Evolutionary conservation across 2,113 vertebrate species (phyloP).

Genomic region (Malaclemys terrapin): DNA sequence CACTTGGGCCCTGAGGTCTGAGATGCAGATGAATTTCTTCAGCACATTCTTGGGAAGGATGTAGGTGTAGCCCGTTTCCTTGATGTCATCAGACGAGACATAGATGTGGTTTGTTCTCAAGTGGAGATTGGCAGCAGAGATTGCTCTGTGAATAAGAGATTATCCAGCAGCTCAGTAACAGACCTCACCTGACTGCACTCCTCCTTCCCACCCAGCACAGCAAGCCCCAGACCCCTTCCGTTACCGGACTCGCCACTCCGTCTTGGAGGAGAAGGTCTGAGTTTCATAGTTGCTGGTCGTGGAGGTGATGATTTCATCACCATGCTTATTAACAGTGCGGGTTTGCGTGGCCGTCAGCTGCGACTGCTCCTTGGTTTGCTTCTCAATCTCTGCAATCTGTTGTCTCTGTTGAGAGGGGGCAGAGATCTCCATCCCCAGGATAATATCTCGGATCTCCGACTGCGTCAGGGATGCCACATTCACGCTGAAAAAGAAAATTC

Average conservation of each 20-base stretch:
- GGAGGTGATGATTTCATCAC: constrained; percentile 99
- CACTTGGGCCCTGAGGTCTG: constrained; percentile 96
- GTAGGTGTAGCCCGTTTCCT: constrained; percentile 98
- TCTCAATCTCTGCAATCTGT: constrained; percentile 99
- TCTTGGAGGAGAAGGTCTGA: constrained; percentile 99
- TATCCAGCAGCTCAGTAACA: not conserved
- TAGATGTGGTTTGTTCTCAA: constrained; percentile 99
- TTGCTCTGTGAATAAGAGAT: constrained; percentile 84
- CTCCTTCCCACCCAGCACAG: not conserved
- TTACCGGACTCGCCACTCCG: constrained; percentile 98
- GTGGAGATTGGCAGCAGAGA: constrained; percentile 98
- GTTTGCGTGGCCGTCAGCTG: constrained; percentile 98
- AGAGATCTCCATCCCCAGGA: constrained; percentile 99
- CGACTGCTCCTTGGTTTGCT: constrained; percentile 99
- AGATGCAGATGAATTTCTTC: constrained; percentile 99
- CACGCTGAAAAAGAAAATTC: constrained; percentile 83
- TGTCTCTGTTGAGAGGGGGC: constrained; percentile 99
- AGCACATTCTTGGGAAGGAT: constrained; percentile 98
- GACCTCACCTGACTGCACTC: not conserved
- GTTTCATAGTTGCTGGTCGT: constrained; percentile 99
- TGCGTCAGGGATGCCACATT: constrained; percentile 98
- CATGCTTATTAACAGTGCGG: constrained; percentile 98
- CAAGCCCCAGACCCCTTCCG: not conserved
- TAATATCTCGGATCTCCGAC: constrained; percentile 99
- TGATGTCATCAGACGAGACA: constrained; percentile 98